These are phyloP conservation scores for Camelus dromedarius DNA, from an alignment of 2,113 vertebrate genomes.

Conservation along the genomic window DNA sequence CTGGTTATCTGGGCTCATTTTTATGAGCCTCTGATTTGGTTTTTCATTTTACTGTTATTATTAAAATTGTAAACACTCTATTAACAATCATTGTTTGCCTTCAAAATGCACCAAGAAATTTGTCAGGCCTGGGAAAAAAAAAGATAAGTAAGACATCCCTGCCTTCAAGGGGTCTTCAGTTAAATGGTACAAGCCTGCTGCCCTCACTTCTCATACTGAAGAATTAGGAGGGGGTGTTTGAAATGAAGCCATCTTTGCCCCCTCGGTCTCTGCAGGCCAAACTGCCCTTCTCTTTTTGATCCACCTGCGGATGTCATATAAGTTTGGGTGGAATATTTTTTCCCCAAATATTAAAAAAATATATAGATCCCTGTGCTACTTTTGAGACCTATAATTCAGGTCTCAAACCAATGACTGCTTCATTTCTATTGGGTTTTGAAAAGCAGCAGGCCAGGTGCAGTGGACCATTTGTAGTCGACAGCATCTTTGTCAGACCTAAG, in stretches of 20 bases:
- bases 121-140: neutral
- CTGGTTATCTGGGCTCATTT: neutral
- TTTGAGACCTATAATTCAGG: neutral
- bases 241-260: neutral
- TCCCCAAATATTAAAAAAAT: neutral
- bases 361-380: no score
- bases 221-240: neutral
- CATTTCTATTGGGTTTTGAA: neutral
- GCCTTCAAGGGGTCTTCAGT: neutral
- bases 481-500: neutral
- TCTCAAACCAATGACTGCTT: neutral
- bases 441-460: neutral
- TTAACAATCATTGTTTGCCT: neutral
- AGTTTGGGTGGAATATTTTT: neutral
- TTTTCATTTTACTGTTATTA: conserved; percentile 48
- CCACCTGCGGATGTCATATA: neutral
- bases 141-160: neutral
- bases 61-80: neutral
- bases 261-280: neutral
- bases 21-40: neutral
- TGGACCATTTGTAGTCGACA: neutral
- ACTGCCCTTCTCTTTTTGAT: neutral
- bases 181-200: neutral
- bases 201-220: neutral
- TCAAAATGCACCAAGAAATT: neutral